Conservation (phyloP, 2,113 vertebrate species). For the Esox niger region DNA sequence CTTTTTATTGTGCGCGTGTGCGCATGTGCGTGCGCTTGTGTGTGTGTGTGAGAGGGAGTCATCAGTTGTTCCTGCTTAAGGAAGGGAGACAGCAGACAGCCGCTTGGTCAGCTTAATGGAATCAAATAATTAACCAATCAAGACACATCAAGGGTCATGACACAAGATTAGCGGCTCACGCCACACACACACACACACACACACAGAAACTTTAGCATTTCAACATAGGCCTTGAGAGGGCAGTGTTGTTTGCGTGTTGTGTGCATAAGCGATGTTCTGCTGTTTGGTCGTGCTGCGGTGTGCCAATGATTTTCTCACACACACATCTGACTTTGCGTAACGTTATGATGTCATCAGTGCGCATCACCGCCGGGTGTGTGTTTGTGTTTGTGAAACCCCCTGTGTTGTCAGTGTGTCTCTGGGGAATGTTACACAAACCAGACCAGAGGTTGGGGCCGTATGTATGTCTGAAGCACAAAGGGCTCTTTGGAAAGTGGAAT, state of each 20-base stretch:
- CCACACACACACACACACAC: neutral
- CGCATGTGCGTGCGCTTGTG: slow-evolving; percentile 7
- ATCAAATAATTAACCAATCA: slow-evolving; percentile 30
- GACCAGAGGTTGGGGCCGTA: slow-evolving; percentile 25
- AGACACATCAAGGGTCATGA: slow-evolving; percentile 7
- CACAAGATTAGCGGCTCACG: slow-evolving; percentile 6
- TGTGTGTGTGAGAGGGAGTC: neutral
- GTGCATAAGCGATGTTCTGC: slow-evolving; percentile 23
- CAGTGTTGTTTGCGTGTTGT: slow-evolving; percentile 50
- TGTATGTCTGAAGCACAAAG: slow-evolving; percentile 50
- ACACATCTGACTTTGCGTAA: neutral
- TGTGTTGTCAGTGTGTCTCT: slow-evolving; percentile 45
- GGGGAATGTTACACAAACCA: slow-evolving; percentile 54
- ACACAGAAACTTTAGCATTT: neutral
- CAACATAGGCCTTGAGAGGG: slow-evolving; percentile 53
- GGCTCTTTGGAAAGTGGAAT: slow-evolving; percentile 64
- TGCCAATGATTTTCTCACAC: slow-evolving; percentile 1
- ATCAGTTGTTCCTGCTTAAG: slow-evolving; percentile 16
- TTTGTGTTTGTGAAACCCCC: neutral
- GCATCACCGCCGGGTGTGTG: neutral
- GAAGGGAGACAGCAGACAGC: slow-evolving; percentile 18
- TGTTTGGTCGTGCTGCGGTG: neutral
- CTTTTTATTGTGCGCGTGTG: neutral
- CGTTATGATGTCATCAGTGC: neutral
- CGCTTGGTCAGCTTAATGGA: slow-evolving; percentile 28